Conservation (phyloP, 2,797 vertebrate species). For the Melanotaenia parkinsoni region DNA sequence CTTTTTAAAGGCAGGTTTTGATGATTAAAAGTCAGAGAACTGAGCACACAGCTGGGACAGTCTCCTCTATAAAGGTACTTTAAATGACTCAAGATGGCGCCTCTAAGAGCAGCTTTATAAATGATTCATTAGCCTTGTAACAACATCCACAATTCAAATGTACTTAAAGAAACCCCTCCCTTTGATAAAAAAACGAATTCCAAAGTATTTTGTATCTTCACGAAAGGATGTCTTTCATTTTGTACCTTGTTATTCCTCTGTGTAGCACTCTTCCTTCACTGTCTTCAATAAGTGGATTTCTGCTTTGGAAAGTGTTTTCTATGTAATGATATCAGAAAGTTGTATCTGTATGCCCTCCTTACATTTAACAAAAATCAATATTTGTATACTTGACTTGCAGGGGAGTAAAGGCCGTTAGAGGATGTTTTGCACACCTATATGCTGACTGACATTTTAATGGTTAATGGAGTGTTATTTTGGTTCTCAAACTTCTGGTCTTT, state of each 20-base stretch:
- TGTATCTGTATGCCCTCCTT: slow-evolving; percentile 17
- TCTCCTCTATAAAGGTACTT: background rate
- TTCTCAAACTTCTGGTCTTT: slow-evolving; percentile 19
- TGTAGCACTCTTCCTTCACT: background rate
- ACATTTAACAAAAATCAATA: slow-evolving; percentile 51
- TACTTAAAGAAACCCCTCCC: background rate
- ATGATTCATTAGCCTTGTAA: slow-evolving; percentile 12
- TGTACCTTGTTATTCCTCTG: background rate
- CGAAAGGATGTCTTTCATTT: background rate
- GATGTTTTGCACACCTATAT: slow-evolving; percentile 43
- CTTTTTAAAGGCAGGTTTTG: background rate
- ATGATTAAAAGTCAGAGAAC: background rate
- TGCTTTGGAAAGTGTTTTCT: slow-evolving; percentile 14
- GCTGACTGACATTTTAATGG: slow-evolving; percentile 51
- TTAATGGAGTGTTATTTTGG: background rate
- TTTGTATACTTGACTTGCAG: slow-evolving; percentile 50
- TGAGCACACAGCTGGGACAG: background rate
- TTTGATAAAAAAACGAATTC: background rate
- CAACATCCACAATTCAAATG: background rate
- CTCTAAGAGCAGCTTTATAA: slow-evolving; percentile 1
- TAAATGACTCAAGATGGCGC: background rate
- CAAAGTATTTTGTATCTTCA: background rate
- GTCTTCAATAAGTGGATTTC: slow-evolving; percentile 21
- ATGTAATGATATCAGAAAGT: slow-evolving; percentile 11
- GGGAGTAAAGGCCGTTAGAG: slow-evolving; percentile 54